Base-by-base conservation (phyloP, 2,888 invertebrate species). In the Choreutis nemorana region DNA sequence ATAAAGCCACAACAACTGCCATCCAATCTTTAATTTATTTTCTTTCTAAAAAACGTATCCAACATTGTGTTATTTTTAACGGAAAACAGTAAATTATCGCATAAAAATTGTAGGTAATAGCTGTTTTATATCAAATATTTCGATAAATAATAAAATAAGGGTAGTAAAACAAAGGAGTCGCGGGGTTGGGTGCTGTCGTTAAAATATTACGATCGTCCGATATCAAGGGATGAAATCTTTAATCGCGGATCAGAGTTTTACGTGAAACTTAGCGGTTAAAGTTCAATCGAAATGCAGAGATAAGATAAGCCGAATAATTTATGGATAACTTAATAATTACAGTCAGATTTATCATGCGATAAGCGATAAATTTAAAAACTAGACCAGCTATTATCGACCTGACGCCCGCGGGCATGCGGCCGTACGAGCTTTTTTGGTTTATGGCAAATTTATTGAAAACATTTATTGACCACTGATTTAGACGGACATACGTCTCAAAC, bases 171-270 rank as follows among this genome's bases (percentile, higher is more conserved):
- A 68, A 63, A 63, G 64, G 58, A 70, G 58, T 55, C 43, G 54
- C 51, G 48, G 56, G 64, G 56, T 55, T 44, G 55, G 55, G 52
- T n/a, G n/a, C 49, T 46, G 51, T 67, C 70, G 72, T 72, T 75
- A 75, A 75, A 73, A 65, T 75, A 72, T 77, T 73, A 77, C 72
- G 75, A 70, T 54, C 65, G 64, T 50, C 65, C 70, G 55, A 72
- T 72, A 75, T 72, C 71, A 55, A 40, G 47, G 64, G 63, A 68
- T 60, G 61, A 67, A 65, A 75, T 73, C 72, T 71, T 72, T 71
- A 71, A 72, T 72, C 72, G 63, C 48, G 47, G 52, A 58, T 59
- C 53, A 45, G 43, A 58, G 53, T 61, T 63, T 64, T 60, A 63
- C 60, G 60, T 59, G 49, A 54, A 61, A 55, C 50, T 56, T 51